A percentile compares a stretch with the other conserved stretches of the same genome.
phyloP scores from a whole-genome alignment of 2,888 invertebrate genomes.

The Lycocerus yunnanus region DNA sequence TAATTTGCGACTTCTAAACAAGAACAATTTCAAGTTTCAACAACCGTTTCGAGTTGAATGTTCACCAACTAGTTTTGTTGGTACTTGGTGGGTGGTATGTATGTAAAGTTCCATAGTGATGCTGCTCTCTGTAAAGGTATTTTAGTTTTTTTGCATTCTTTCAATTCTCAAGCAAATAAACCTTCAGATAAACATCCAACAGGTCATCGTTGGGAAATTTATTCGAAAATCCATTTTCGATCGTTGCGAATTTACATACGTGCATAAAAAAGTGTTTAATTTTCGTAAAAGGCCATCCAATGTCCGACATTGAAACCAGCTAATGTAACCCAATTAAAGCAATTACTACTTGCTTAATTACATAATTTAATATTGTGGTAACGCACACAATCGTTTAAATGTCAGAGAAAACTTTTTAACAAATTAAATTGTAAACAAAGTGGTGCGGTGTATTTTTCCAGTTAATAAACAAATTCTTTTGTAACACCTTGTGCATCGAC shows the following conservation, averaged over 20 bases:
- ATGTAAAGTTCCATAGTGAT: conserved; percentile 6
- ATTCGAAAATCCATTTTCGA: neutral
- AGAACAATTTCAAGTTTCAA: conserved; percentile 1
- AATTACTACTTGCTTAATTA: neutral
- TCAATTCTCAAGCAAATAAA: conserved; percentile 6
- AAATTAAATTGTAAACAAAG: neutral
- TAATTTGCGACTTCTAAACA: neutral
- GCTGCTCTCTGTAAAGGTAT: conserved; percentile 2
- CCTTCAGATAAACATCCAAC: neutral
- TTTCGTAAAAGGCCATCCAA: neutral
- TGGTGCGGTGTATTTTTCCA: too few species aligned
- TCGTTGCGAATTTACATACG: neutral
- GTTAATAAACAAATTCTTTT: too few species aligned
- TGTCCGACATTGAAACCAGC: neutral
- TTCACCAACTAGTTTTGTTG: neutral
- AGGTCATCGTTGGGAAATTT: neutral
- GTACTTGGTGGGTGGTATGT: conserved; percentile 15
- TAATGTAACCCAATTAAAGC: neutral
- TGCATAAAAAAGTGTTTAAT: neutral
- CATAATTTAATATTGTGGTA: conserved; percentile 1
- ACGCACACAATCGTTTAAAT: neutral
- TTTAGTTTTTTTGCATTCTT: conserved; percentile 13
- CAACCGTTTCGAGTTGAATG: neutral
- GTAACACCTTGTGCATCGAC: too few species aligned
- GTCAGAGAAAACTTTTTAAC: neutral